Conservation (phyloP, 2,888 invertebrate species). For the Calameuta pallipes region DNA sequence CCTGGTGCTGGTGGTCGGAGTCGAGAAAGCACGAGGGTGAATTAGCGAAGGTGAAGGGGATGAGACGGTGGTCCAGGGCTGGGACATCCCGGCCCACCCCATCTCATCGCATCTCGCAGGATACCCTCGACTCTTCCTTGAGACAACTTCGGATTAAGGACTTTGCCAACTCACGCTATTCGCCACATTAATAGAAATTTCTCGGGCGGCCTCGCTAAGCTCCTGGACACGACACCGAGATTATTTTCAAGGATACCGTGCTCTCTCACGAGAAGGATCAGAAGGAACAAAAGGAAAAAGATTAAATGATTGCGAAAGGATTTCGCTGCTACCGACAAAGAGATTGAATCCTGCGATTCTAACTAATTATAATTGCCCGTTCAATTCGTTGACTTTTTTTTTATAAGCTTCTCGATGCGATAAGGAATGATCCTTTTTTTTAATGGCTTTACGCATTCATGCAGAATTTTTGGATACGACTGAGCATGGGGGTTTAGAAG, state of each 20-base stretch:
- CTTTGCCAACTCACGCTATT: constrained; percentile 1
- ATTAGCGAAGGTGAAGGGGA: neutral
- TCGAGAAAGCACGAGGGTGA: neutral
- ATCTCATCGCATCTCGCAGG: neutral
- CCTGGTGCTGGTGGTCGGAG: neutral
- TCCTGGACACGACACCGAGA: neutral
- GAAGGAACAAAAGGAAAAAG: neutral
- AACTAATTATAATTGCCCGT: neutral
- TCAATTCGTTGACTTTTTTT: neutral
- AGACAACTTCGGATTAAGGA: neutral
- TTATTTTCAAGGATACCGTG: neutral
- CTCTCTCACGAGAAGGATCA: neutral
- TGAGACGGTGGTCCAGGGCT: neutral
- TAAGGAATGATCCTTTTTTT: neutral
- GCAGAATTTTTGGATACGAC: neutral
- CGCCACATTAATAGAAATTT: constrained; percentile 2
- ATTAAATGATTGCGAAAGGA: neutral
- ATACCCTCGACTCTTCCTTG: neutral
- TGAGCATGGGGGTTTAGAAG: neutral
- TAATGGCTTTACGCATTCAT: neutral
- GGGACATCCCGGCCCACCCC: neutral
- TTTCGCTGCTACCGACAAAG: neutral
- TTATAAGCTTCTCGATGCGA: neutral
- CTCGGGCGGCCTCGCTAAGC: neutral
- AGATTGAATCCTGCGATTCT: neutral